Evolutionary conservation across 2,888 invertebrate genomes (phyloP).

Genomic region (Boloria euphrosyne): DNA sequence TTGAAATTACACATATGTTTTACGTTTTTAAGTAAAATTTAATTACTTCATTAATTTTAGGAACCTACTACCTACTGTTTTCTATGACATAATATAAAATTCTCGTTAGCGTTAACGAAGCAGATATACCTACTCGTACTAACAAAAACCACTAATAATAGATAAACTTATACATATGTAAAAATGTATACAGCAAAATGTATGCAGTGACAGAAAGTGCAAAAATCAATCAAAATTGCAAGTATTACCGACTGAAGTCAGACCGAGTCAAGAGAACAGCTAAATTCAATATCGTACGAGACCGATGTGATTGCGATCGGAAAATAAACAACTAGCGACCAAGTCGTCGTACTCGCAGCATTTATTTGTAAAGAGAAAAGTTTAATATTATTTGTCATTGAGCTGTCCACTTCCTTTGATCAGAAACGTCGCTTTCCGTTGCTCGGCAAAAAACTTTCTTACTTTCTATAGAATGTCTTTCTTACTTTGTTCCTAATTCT

Average conservation of each 20-base stretch:
- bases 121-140: too few species aligned
- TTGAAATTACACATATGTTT: too few species aligned
- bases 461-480: too few species aligned
- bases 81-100: too few species aligned
- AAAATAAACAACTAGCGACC: constrained; percentile 10
- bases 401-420: not conserved
- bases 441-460: too few species aligned
- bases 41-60: too few species aligned
- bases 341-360: not conserved
- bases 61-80: too few species aligned
- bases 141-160: too few species aligned
- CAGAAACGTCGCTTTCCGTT: not conserved
- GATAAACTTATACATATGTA: too few species aligned
- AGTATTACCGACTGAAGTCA: not conserved
- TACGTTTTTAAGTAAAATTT: too few species aligned
- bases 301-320: constrained; percentile 17
- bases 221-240: constrained; percentile 2
- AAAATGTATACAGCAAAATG: not conserved
- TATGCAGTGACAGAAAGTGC: not conserved
- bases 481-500: too few species aligned
- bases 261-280: constrained; percentile 12
- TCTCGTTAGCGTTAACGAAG: too few species aligned
- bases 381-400: constrained; percentile 6
- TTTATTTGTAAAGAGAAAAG: constrained; percentile 12
- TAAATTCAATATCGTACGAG: constrained; percentile 20